Conservation (phyloP, 1,140 invertebrate genomes). For the Oryctes rhinoceros region DNA sequence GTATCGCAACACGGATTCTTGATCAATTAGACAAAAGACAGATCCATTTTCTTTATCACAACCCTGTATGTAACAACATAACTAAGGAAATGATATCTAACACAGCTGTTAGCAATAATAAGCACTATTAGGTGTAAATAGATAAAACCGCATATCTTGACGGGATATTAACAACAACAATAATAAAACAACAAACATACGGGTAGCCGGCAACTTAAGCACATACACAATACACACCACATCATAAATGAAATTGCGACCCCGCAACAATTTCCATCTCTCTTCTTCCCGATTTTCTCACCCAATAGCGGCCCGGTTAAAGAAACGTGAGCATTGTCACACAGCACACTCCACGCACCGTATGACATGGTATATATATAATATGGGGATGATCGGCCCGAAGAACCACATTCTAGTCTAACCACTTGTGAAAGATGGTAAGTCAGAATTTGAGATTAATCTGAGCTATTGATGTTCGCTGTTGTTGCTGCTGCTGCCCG, state of each 20-base stretch:
- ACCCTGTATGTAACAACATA: too few relatives aligned
- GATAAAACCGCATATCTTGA: too few relatives aligned
- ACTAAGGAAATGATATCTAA: too few relatives aligned
- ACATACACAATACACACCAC: too few relatives aligned
- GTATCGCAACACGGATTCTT: too few relatives aligned
- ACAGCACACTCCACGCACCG: not conserved
- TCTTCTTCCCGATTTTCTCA: not conserved
- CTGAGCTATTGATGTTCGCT: not conserved
- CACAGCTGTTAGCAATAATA: too few relatives aligned
- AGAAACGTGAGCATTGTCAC: conserved; percentile 21
- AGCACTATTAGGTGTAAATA: too few relatives aligned
- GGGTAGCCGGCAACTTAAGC: not conserved
- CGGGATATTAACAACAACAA: too few relatives aligned
- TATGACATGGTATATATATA: conserved; percentile 9
- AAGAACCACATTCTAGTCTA: conserved; percentile 10
- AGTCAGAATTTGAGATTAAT: not conserved
- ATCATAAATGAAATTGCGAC: not conserved
- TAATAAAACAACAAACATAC: not conserved
- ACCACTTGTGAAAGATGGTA: conserved; percentile 18
- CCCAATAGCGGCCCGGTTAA: not conserved
- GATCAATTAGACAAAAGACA: too few relatives aligned
- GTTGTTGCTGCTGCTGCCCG: too few relatives aligned
- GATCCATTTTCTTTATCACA: too few relatives aligned
- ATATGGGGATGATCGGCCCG: not conserved
- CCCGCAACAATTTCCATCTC: not conserved